These are phyloP conservation scores for Sitta europaea DNA, from an alignment of 2,113 vertebrate species.

Conservation along the genomic window DNA sequence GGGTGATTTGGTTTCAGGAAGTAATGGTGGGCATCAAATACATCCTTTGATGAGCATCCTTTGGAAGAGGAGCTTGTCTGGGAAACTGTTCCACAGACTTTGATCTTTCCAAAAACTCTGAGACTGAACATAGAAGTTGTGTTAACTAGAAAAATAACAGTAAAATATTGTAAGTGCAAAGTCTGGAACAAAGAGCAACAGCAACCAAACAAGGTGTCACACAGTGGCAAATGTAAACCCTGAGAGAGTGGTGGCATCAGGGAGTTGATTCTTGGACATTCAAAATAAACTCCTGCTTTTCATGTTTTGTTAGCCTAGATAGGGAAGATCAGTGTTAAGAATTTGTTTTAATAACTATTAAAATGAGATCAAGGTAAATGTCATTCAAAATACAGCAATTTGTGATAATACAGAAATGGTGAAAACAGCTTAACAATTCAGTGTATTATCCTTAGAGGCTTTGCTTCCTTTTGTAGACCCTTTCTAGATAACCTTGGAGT, in stretches of 20 bases:
- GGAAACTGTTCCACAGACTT: neutral
- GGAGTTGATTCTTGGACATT: neutral
- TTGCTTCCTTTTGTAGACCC: neutral
- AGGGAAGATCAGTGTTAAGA: neutral
- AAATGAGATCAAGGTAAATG: neutral
- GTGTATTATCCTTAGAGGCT: neutral
- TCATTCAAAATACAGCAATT: neutral
- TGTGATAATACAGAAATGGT: neutral
- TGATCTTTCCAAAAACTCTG: neutral
- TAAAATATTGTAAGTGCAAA: neutral
- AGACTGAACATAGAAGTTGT: neutral
- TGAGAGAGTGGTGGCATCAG: neutral
- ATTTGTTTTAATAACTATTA: neutral
- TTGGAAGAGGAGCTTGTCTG: neutral
- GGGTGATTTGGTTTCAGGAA: neutral
- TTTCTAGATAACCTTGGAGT: neutral
- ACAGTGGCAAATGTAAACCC: neutral
- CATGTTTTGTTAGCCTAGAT: neutral
- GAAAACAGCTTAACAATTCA: neutral
- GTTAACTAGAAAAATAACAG: neutral
- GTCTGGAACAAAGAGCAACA: neutral
- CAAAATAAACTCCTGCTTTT: neutral
- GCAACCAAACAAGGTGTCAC: accelerated
- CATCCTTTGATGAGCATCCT: neutral
- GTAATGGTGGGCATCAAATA: neutral